phyloP scores from a whole-genome alignment of 2,113 vertebrate species.

The Eleginops maclovinus region DNA sequence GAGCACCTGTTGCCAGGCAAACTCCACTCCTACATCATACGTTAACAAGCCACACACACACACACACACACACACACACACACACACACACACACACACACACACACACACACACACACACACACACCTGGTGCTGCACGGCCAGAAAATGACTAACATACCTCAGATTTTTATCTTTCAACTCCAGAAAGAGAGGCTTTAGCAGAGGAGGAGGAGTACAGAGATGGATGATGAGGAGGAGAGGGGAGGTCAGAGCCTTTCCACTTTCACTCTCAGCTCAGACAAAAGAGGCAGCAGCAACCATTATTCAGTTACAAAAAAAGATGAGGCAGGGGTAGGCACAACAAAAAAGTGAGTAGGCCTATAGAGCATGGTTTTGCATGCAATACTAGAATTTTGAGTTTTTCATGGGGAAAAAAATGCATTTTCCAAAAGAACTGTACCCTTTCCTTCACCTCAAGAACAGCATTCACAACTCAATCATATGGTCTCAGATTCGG shows the following conservation, averaged over 20 bases:
- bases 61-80: no score
- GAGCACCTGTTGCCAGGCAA: constrained; percentile 78
- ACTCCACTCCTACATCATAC: constrained; percentile 52
- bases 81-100: no score
- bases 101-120: background rate
- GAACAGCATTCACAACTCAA: no score
- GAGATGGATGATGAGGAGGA: background rate
- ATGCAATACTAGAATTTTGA: background rate
- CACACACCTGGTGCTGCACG: constrained; percentile 18
- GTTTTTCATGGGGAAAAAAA: background rate
- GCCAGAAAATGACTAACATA: constrained; percentile 66
- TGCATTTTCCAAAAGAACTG: background rate
- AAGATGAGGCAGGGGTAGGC: background rate
- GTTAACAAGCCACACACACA: no score
- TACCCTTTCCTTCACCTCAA: background rate
- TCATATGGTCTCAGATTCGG: background rate
- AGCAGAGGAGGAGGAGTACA: background rate
- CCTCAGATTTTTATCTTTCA: constrained; percentile 40
- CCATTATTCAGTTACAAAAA: constrained; percentile 9
- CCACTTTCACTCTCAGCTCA: constrained; percentile 34
- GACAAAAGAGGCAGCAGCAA: constrained; percentile 33
- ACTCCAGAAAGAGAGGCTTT: constrained; percentile 22
- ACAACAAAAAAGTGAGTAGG: background rate
- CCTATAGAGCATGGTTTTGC: background rate
- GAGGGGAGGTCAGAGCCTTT: constrained; percentile 26